Evolutionary conservation across 2,113 vertebrate genomes (phyloP), one percentile per base, ranked within the genome.

Genomic region (Chionodraco myersi): DNA sequence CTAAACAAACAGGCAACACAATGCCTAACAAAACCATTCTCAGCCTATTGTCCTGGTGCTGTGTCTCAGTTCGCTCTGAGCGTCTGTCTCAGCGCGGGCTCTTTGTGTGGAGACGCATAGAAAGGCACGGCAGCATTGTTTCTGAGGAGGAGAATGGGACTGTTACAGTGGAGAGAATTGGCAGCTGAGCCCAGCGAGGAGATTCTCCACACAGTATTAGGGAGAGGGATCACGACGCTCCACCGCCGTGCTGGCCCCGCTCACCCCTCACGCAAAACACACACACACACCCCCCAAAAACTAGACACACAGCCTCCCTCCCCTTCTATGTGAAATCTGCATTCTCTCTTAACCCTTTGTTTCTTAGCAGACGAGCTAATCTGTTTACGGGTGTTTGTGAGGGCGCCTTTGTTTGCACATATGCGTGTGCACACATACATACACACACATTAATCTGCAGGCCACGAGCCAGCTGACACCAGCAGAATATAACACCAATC

Each of bases 321-420:
- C 84, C 75, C 77, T 67, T 70, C 66, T 34, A 91, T 93, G 92
- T 94, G 94, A 95, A 95, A 95, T 94, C 86, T 83, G 88, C 91
- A 92, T 94, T 94, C 91, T 93, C 84, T 91, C 79, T 90, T 91
- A 91, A 90, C 91, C 86, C 90, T 93, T 94, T 94, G 93, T 94
- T 91, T 92, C 90, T 87, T 68, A 18, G 79, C 88, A 91, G 92
- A 91, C 87, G 70, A 88, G 65, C 82, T 92, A 93, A 94, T 94
- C 92, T 94, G 93, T 94, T 93, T 94, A 92, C 66, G 91, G 90
- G 82, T 86, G 90, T 90, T 92, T 92, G 89, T 85, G 85, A 82
- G 85, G 82, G 79, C 62, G 87, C 87, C 88, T 92, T 91, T 92
- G 93, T 94, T 93, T 92, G 86, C 80, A 90, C 83, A 77, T 64